Base-by-base conservation (phyloP, 2,888 invertebrate genomes). In the Trichogramma dendrolimi region DNA sequence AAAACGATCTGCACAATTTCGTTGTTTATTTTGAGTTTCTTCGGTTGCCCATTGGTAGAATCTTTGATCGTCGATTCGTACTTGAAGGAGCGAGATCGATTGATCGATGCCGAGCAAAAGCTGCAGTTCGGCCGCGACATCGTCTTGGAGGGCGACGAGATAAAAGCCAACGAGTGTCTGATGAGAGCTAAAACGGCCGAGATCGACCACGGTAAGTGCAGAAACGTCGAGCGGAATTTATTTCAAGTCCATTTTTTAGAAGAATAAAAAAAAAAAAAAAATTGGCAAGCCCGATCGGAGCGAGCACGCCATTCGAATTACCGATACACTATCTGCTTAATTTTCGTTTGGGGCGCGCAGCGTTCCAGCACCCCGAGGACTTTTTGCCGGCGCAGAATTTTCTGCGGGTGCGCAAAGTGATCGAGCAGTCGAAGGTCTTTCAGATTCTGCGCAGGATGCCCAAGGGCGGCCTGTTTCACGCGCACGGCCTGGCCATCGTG, bases 381-480 rank as follows among this genome's bases (percentile, higher is more conserved):
- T 91, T 86, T 73, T 82, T 85, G 48, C 86, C 90, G 2, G 84
- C 88, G 0, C 81, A 81, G 39, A 88, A 89, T 72, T 87, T 88
- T 69, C 86, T 90, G 72, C 74, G 80, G 1, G 85, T 86, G 4
- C 84, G 84, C 70, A 72, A 82, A 3, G 75, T 80, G n/a, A 87
- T 91, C 52, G 58, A 82, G 8, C 67, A 80, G 0, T 88, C 89
- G 0, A 81, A 84, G 64, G 85, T 91, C 0, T 91, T 86, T 71
- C 77, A 84, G 67, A 82, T 90, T 7, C 83, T 92, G 8, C 80
- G 83, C 64, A 79, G 78, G 47, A 83, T 92, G 82, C 92, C 92
- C 0, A 92, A 92, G 72, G 92, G 90, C 4, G 87, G 84, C 0
- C 84, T 86, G 0, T 48, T 91, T 10, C 91, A 91, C 73, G 81